Evolutionary conservation across 2,888 invertebrate species (phyloP).

Genomic region (Cephonodes hylas): DNA sequence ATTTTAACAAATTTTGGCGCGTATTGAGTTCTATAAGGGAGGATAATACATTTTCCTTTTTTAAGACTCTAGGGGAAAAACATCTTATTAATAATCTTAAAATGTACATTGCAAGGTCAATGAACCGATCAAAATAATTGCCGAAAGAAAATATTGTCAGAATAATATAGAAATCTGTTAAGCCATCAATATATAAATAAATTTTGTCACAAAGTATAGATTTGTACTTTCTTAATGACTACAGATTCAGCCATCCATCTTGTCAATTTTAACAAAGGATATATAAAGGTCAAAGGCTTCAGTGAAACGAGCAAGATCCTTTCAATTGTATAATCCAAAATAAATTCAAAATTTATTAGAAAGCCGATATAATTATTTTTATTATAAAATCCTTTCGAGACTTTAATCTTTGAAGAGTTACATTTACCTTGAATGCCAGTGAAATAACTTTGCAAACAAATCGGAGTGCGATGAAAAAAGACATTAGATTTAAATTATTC

Average conservation of each 20-base stretch:
- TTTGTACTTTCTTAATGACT: not conserved
- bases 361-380: not conserved
- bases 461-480: constrained; percentile 6
- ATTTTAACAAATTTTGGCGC: no score
- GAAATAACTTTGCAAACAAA: constrained; percentile 4
- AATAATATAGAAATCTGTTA: no score
- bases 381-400: not conserved
- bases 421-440: not conserved
- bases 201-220: not conserved
- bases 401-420: not conserved
- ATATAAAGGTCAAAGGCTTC: not conserved
- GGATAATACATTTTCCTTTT: no score
- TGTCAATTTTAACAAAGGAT: not conserved
- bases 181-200: no score
- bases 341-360: not conserved
- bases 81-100: no score
- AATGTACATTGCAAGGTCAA: no score
- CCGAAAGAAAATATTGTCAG: no score
- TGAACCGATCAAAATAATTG: no score
- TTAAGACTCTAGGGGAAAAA: no score
- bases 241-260: not conserved
- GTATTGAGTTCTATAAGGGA: no score
- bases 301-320: not conserved
- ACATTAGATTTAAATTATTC: constrained; percentile 14
- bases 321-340: not conserved